phyloP scores from a whole-genome alignment of 2,888 invertebrate species.

The Cantharis rustica region DNA sequence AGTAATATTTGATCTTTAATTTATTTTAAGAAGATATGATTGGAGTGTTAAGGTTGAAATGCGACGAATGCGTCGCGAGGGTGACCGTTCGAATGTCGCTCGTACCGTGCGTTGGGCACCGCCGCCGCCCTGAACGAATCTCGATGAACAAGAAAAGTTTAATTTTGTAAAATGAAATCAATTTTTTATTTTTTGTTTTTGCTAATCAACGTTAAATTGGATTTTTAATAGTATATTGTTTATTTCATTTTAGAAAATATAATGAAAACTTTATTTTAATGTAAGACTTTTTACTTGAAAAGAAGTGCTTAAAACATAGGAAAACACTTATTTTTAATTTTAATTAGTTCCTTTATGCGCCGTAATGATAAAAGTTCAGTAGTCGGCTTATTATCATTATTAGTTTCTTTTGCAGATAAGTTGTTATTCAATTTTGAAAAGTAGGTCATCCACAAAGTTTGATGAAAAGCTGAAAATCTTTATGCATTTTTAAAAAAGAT shows the following conservation, averaged over 20 bases:
- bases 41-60: too few relatives aligned
- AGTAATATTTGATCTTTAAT: not conserved
- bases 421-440: conserved; percentile 21
- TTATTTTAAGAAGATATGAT: not conserved
- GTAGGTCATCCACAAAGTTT: conserved; percentile 1
- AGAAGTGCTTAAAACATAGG: conserved; percentile 11
- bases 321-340: conserved; percentile 28
- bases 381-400: conserved; percentile 22
- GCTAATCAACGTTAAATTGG: not conserved
- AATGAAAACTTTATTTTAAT: conserved; percentile 15
- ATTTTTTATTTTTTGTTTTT: not conserved
- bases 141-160: not conserved
- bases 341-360: conserved; percentile 26
- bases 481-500: not conserved
- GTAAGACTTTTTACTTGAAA: conserved; percentile 19
- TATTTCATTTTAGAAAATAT: conserved; percentile 7
- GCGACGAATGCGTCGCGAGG: too few relatives aligned
- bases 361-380: conserved; percentile 27
- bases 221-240: not conserved
- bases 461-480: not conserved
- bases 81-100: not conserved
- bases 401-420: conserved; percentile 19
- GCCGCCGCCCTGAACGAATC: too few relatives aligned
- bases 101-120: too few relatives aligned
- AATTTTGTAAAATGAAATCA: not conserved